Evolutionary conservation across 2,113 vertebrate species (phyloP), one percentile per base, ranked within the genome.

Genomic region (Lagopus leucura): DNA sequence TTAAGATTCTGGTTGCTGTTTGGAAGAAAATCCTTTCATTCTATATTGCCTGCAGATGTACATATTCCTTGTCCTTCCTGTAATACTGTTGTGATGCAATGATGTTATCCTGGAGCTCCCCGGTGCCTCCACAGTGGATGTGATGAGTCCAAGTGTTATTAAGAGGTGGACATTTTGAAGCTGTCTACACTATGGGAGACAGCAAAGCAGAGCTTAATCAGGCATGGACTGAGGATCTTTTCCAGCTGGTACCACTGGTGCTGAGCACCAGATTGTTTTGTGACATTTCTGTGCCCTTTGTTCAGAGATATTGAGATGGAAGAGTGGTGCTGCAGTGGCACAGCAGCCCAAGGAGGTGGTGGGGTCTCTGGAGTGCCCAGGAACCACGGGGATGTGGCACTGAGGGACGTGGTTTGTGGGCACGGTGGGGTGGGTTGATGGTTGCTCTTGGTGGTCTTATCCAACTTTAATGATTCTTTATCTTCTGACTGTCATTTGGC

Each of bases 241-340:
- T 7, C 82, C 92, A 94, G 88, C 85, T 88, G 90, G 90, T 89
- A 50, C 55, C 3, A 43, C 82, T 89, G 75, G 4, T 15, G 76
- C 90, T 90, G 85, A 58, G 78, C 4, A 10, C 66, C 60, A 58
- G 58, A 72, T 87, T 80, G 48, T 74, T 89, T 61, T 45, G 58
- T 80, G 88, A 69, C 45, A 42, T 88, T 86, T 82, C 88, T 82
- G 82, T 89, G 85, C 67, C 72, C 90, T 94, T 94, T 89, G 82
- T 88, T 83, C 82, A 55, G 82, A 83, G 88, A 77, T 55, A 84
- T 82, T 82, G 77, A 89, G 81, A 84, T 87, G 67, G 94, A 89
- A 92, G 77, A 93, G 13, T 21, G 22, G 24, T 14, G 50, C 13
- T 27, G 50, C 50, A 52, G 25, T 27, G 50, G 50, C 50, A 27